phyloP scores from a whole-genome alignment of 2,797 vertebrate genomes.

The Chloroceryle amazona region DNA sequence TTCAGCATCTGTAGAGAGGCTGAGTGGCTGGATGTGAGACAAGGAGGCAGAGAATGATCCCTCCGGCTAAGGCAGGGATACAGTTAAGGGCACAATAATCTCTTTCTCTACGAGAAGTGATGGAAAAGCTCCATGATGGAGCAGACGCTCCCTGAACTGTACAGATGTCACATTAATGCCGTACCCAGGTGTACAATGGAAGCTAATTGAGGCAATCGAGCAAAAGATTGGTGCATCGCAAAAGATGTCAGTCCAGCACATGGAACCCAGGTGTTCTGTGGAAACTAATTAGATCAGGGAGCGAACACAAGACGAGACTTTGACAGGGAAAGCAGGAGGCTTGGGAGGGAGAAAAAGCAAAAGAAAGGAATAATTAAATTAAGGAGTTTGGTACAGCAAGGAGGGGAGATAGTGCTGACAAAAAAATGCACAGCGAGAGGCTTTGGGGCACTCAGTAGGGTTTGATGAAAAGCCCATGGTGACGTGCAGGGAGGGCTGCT shows the following conservation, averaged over 20 bases:
- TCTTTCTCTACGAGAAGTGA: neutral
- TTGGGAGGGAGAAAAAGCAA: neutral
- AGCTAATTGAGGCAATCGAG: conserved; percentile 13
- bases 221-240: neutral
- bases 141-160: neutral
- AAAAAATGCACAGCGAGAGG: fast-evolving
- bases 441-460: neutral
- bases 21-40: neutral
- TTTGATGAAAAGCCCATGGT: fast-evolving
- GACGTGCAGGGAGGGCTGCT: fast-evolving
- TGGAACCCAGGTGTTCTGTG: neutral
- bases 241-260: fast-evolving
- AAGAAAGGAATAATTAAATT: neutral
- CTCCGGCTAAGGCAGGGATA: neutral
- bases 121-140: neutral
- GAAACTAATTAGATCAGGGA: conserved; percentile 23
- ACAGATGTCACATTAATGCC: conserved; percentile 9
- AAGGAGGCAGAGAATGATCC: neutral
- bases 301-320: fast-evolving
- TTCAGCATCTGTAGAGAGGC: neutral
- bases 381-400: neutral
- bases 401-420: neutral
- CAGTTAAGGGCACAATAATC: neutral
- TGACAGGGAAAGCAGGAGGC: neutral
- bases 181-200: neutral